Evolutionary conservation across 2,113 vertebrate species (phyloP).

Genomic region (Calonectris borealis): DNA sequence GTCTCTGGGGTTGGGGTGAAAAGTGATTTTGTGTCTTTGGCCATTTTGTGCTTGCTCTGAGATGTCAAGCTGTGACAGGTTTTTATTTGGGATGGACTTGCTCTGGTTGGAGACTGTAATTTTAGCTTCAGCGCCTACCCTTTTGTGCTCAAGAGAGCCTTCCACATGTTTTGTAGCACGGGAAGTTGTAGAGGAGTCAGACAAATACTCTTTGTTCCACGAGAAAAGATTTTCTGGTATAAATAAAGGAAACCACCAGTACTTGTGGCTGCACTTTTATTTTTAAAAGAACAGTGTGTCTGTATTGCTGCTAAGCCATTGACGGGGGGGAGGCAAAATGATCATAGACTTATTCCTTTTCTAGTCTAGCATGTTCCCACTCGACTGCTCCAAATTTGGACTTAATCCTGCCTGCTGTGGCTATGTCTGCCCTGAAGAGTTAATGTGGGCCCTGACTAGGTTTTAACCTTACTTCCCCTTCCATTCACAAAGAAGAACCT

Average conservation of each 20-base stretch:
- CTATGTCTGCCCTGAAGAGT: background rate
- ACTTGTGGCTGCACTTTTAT: constrained; percentile 37
- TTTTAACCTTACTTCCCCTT: constrained; percentile 15
- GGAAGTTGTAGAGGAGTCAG: constrained; percentile 57
- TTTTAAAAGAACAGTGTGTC: constrained; percentile 30
- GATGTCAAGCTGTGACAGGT: background rate
- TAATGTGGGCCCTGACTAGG: background rate
- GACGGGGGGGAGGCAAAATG: background rate
- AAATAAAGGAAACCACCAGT: constrained; percentile 67
- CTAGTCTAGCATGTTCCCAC: background rate
- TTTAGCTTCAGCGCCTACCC: constrained; percentile 15
- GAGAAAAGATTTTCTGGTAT: constrained; percentile 66
- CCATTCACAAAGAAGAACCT: background rate
- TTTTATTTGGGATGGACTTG: background rate
- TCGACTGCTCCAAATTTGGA: background rate
- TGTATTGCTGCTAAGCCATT: constrained; percentile 11
- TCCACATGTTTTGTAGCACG: constrained; percentile 40
- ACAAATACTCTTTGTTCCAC: constrained; percentile 71
- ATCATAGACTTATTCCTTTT: background rate
- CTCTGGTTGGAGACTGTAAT: background rate
- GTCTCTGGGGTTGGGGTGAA: background rate
- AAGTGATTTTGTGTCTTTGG: background rate
- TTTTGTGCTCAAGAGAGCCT: constrained; percentile 1
- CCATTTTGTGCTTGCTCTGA: background rate
- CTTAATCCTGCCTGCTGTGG: background rate